Evolutionary conservation across 1,140 invertebrate genomes (phyloP), one percentile per base, ranked within the genome.

Genomic region (Pantala flavescens): DNA sequence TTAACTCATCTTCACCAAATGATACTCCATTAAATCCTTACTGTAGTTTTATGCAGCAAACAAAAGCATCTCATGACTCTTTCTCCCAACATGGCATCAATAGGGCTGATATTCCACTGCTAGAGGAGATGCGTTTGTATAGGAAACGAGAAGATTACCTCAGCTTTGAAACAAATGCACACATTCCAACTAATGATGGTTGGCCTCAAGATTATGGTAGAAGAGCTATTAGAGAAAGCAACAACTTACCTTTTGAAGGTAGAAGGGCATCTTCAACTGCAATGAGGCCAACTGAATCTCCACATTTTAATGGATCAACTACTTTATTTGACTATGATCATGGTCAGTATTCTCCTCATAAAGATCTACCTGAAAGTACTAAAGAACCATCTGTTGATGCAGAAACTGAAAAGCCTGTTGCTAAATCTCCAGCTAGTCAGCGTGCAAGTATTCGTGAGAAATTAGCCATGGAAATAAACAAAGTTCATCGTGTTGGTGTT

Each of bases 401-500:
- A 0, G 70, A 43, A n/a, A 14, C 63, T 9, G 73, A 70, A 14
- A 42, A 70, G 16, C 9, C 36, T 42, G 70, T 74, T 23, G 21
- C 71, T 24, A 74, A 70, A 43, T n/a, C 74, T 63, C 16, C 70
- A 23, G 49, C 43, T 28, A 49, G 28, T 63, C 74, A 36, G 74
- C 74, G 74, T 36, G 55, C 71, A 16, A 73, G 71, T 70, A 24
- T 76, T 12, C 23, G 75, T 21, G 75, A 72, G 7, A 76, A 76
- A n/a, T 49, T 76, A 21, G 73, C 70, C n/a, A 36, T 43, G 28
- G 75, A 76, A 24, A 76, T 76, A n/a, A 63, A 71, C 12, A 74
- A 76, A 42, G 73, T 76, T 55, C 75, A 76, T 73, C 73, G 75
- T 19, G 75, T 76, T 23, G 75, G 75, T 7, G 73, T 76, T 70